Evolutionary conservation across 2,888 invertebrate genomes (phyloP).

Genomic region (Lasioglossum leucozonium): DNA sequence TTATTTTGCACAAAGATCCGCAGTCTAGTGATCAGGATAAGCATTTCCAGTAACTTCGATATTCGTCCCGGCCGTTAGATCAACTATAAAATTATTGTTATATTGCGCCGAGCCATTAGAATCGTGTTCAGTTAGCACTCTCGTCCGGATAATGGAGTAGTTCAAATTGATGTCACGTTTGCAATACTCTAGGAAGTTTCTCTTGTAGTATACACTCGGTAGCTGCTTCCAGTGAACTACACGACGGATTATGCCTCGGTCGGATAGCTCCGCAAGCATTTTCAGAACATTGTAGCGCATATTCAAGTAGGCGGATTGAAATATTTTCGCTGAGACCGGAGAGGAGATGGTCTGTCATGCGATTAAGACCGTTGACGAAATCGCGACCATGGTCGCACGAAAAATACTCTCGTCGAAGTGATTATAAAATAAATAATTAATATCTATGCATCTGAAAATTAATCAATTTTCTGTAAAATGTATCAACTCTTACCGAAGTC

Average conservation of each 20-base stretch:
- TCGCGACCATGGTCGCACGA: neutral
- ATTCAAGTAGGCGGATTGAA: slow-evolving; percentile 13
- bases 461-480: no score
- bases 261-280: slow-evolving; percentile 28
- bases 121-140: slow-evolving; percentile 16
- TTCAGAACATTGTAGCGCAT: slow-evolving; percentile 5
- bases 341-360: neutral
- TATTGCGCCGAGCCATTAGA: neutral
- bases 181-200: slow-evolving; percentile 47
- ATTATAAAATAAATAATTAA: neutral
- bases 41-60: neutral
- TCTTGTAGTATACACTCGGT: slow-evolving; percentile 30
- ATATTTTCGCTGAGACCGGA: neutral
- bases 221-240: slow-evolving; percentile 48
- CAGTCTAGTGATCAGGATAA: neutral
- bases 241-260: slow-evolving; percentile 49
- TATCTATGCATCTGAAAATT: no score
- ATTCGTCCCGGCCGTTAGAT: neutral
- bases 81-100: slow-evolving; percentile 10
- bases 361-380: neutral
- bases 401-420: neutral
- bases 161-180: slow-evolving; percentile 51
- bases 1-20: no score
- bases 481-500: no score
- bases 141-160: slow-evolving; percentile 47